Evolutionary conservation across 2,797 vertebrate genomes (phyloP).

Genomic region (Adelosebastes latens): DNA sequence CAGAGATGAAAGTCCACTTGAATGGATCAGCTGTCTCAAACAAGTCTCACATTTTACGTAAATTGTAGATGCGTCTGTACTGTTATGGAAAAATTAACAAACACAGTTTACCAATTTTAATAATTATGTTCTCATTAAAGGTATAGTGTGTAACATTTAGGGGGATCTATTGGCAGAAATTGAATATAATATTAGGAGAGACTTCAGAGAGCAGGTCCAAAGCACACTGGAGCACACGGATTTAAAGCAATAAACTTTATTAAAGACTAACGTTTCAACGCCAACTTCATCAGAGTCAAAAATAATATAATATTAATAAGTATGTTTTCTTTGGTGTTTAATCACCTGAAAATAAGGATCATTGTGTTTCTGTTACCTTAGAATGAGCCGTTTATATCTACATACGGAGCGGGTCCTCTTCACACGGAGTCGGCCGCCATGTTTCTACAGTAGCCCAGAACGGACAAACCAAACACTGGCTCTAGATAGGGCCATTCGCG

Average conservation of each 20-base stretch:
- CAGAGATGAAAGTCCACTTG: neutral
- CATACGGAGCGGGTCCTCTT: too few relatives aligned
- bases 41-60: neutral
- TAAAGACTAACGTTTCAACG: too few relatives aligned
- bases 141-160: neutral
- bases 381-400: neutral
- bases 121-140: neutral
- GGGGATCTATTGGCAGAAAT: neutral
- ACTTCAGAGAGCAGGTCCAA: too few relatives aligned
- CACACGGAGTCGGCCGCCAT: too few relatives aligned
- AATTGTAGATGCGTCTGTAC: neutral
- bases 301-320: neutral
- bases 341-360: neutral
- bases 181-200: neutral
- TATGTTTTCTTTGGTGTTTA: neutral
- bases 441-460: too few relatives aligned
- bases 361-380: neutral
- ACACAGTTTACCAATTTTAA: neutral
- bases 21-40: conserved; percentile 3
- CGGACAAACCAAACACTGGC: too few relatives aligned
- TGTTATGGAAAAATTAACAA: conserved; percentile 5
- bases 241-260: too few relatives aligned
- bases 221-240: too few relatives aligned
- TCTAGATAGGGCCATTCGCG: too few relatives aligned
- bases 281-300: too few relatives aligned